These are phyloP conservation scores for Drosophila trichaetosa DNA, from an alignment of 2,888 invertebrate genomes.

Conservation along the genomic window DNA sequence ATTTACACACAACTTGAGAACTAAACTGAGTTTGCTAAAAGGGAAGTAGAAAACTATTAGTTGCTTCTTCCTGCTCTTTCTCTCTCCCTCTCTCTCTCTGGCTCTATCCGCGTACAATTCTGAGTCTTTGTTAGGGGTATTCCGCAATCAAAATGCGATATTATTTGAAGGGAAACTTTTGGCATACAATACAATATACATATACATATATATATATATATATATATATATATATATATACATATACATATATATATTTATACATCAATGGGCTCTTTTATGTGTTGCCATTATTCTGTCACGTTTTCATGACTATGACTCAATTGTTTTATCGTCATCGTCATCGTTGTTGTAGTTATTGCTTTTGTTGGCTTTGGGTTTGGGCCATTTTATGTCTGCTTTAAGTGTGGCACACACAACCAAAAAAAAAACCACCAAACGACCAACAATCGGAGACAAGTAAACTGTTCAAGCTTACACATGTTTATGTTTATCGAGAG, in stretches of 20 bases:
- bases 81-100: not conserved
- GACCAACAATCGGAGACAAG: constrained; percentile 14
- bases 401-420: constrained; percentile 37
- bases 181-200: not conserved
- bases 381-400: constrained; percentile 43
- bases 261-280: constrained; percentile 52
- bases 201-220: constrained; percentile 12
- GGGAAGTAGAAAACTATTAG: not conserved
- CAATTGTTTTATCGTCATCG: constrained; percentile 42
- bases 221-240: constrained; percentile 13
- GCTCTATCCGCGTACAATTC: not conserved
- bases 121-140: not conserved
- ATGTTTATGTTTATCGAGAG: constrained; percentile 28
- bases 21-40: not conserved
- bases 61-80: not conserved
- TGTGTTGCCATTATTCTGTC: constrained; percentile 74
- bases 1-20: not conserved
- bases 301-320: constrained; percentile 66
- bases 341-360: constrained; percentile 24
- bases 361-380: constrained; percentile 21
- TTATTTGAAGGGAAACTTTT: constrained; percentile 13
- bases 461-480: constrained; percentile 15
- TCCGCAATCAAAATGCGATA: constrained; percentile 5
- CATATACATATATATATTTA: constrained; percentile 8
- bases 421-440: constrained; percentile 5